These are phyloP conservation scores for Caenorhabditis imperialis DNA, from an alignment of 2,888 invertebrate species.

Conservation along the genomic window DNA sequence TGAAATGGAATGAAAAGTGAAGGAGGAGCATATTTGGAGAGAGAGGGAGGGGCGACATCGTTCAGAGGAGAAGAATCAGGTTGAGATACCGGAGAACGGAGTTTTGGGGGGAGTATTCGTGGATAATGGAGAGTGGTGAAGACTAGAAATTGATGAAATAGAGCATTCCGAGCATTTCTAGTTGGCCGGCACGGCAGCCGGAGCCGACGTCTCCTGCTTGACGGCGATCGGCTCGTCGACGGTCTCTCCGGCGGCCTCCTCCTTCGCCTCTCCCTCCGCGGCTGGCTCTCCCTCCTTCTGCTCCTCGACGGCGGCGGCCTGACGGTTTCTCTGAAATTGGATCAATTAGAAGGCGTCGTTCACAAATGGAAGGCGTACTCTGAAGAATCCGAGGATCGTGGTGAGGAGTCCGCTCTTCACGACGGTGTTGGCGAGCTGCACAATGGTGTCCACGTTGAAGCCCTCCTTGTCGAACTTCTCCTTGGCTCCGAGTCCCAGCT, in stretches of 20 bases:
- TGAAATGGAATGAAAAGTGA: neutral
- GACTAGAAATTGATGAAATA: constrained; percentile 24
- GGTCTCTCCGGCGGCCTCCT: constrained; percentile 26
- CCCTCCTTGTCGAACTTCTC: constrained; percentile 68
- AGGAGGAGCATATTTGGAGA: neutral
- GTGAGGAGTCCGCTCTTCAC: constrained; percentile 68
- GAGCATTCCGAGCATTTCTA: constrained; percentile 21
- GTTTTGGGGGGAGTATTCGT: constrained; percentile 13
- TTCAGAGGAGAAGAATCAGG: too few relatives aligned
- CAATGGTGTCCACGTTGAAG: constrained; percentile 68
- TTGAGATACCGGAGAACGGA: constrained; percentile 43
- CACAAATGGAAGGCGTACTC: constrained; percentile 60
- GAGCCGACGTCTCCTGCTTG: constrained; percentile 45
- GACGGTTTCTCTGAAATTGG: constrained; percentile 39
- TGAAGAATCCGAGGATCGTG: constrained; percentile 73
- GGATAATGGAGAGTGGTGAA: constrained; percentile 1
- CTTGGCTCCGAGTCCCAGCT: constrained; percentile 65
- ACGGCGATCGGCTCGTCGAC: constrained; percentile 51
- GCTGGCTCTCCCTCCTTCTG: constrained; percentile 35
- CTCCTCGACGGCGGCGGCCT: constrained; percentile 45
- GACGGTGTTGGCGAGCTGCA: constrained; percentile 62
- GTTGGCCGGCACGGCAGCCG: constrained; percentile 53
- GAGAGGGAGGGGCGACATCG: constrained; percentile 7
- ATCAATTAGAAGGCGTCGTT: too few relatives aligned
- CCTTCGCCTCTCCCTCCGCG: constrained; percentile 26